phyloP scores from a whole-genome alignment of 2,113 vertebrate species.

The Phalacrocorax carbo region DNA sequence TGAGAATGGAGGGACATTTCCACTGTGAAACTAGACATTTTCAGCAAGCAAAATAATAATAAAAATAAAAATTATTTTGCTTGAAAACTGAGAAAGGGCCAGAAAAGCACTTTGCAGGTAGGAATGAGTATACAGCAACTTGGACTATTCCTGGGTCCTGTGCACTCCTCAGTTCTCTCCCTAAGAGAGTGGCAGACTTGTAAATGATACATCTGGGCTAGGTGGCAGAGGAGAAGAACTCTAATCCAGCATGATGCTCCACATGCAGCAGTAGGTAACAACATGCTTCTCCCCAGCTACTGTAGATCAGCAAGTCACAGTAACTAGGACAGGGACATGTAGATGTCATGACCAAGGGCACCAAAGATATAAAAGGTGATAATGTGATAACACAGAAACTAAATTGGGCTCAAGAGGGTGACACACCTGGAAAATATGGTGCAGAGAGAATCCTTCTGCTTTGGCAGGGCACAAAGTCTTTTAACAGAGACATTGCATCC shows the following conservation, averaged over 20 bases:
- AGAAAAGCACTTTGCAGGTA: background rate
- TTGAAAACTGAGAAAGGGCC: background rate
- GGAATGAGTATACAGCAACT: background rate
- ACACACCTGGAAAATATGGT: background rate
- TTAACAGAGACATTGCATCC: constrained; percentile 28
- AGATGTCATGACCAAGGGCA: background rate
- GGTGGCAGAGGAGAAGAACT: background rate
- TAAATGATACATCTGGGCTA: background rate
- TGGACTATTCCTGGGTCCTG: background rate
- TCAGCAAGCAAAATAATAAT: background rate
- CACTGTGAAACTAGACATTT: background rate
- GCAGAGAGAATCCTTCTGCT: background rate
- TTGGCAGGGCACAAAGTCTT: constrained; percentile 22
- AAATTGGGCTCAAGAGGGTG: background rate
- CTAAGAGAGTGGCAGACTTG: background rate
- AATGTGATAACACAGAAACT: background rate
- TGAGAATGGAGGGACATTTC: background rate
- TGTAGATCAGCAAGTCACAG: background rate
- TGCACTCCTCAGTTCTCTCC: background rate
- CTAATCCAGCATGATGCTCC: background rate
- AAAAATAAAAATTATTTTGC: background rate
- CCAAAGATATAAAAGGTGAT: background rate
- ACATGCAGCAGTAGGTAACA: background rate
- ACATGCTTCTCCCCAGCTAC: background rate
- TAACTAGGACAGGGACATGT: background rate